Conservation (phyloP, 2,797 vertebrate species). For the Micrastur ruficollis region DNA sequence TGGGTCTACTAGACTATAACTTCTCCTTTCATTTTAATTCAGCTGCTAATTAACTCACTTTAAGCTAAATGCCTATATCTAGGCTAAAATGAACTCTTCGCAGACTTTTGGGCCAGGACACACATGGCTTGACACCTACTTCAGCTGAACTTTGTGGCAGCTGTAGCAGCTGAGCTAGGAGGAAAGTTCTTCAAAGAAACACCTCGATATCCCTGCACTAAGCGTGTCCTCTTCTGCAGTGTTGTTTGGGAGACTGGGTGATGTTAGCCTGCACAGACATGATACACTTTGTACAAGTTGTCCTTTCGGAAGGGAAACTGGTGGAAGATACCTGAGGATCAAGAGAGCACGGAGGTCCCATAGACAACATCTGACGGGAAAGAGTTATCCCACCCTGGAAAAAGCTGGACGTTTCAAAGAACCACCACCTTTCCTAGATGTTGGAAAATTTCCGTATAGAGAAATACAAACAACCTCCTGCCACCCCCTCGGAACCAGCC, state of each 20-base stretch:
- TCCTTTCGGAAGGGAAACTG: neutral
- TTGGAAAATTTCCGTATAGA: neutral
- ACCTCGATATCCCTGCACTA: neutral
- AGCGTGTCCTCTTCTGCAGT: neutral
- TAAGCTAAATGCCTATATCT: neutral
- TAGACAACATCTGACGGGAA: rapidly evolving
- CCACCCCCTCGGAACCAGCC: rapidly evolving
- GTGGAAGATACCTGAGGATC: neutral
- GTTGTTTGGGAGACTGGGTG: neutral
- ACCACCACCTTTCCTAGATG: neutral
- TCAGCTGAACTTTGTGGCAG: neutral
- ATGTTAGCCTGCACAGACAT: neutral
- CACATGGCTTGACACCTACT: neutral
- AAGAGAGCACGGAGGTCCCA: neutral
- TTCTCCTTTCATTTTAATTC: neutral
- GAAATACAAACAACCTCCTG: neutral
- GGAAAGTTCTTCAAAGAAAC: neutral
- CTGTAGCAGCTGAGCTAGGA: neutral
- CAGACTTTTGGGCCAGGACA: neutral
- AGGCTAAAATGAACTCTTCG: neutral
- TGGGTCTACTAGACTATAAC: neutral
- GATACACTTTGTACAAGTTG: neutral
- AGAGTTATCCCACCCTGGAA: neutral
- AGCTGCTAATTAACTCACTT: neutral
- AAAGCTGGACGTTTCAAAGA: neutral